These are phyloP conservation scores for Taphrorychus bicolor DNA, from an alignment of 2,888 invertebrate genomes.

Conservation along the genomic window DNA sequence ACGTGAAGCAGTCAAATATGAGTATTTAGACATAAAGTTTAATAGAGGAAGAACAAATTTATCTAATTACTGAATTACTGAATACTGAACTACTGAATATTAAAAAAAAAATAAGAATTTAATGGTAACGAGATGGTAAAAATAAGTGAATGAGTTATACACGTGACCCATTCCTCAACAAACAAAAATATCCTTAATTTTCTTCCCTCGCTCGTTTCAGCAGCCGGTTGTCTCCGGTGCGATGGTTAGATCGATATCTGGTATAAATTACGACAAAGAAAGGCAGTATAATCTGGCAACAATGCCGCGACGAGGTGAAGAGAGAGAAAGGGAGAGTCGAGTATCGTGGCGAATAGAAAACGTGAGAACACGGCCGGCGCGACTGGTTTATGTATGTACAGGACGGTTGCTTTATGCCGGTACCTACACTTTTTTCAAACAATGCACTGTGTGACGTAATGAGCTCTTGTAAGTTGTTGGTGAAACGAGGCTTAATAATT, in stretches of 20 bases:
- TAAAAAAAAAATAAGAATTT: no score
- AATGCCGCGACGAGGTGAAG: slow-evolving; percentile 27
- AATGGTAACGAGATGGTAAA: no score
- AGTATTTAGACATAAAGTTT: no score
- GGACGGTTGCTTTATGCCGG: slow-evolving; percentile 12
- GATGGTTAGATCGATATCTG: slow-evolving; percentile 31
- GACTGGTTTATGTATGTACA: slow-evolving; percentile 16
- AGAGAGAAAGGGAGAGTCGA: slow-evolving; percentile 30
- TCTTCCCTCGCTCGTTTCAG: slow-evolving; percentile 2
- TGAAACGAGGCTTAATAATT: neutral
- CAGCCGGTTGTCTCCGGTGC: slow-evolving; percentile 12
- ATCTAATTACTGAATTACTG: no score
- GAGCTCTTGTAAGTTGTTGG: no score
- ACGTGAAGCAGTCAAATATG: no score
- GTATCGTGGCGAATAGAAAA: slow-evolving; percentile 45
- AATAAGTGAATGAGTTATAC: no score
- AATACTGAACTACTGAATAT: no score
- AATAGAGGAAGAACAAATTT: no score
- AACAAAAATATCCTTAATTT: slow-evolving; percentile 1
- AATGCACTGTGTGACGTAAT: neutral
- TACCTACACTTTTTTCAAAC: neutral
- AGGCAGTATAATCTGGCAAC: slow-evolving; percentile 33
- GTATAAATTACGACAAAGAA: slow-evolving; percentile 39
- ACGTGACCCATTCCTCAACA: no score
- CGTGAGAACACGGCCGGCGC: slow-evolving; percentile 44